A percentile compares a stretch with the other conserved stretches of the same genome.
phyloP scores from a whole-genome alignment of 2,113 vertebrate species.

The Gallinago jamesoni region DNA sequence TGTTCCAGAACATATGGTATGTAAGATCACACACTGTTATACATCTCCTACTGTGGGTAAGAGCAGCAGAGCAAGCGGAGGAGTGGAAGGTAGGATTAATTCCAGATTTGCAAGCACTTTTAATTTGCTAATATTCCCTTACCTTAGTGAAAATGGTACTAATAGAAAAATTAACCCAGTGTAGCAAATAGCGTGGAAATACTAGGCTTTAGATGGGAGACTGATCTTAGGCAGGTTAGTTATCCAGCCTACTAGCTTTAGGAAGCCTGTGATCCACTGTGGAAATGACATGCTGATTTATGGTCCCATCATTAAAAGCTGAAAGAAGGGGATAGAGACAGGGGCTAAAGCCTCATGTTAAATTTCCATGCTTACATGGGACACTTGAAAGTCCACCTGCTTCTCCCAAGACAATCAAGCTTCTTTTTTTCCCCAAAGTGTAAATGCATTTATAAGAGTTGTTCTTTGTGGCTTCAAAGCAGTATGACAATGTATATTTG shows the following conservation, averaged over 20 bases:
- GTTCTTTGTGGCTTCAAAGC: background rate
- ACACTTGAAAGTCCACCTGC: background rate
- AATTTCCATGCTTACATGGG: background rate
- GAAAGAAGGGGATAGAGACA: background rate
- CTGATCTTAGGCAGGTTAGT: background rate
- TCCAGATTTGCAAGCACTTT: background rate
- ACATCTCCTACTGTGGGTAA: background rate
- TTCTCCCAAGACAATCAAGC: background rate
- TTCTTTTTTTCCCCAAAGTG: background rate
- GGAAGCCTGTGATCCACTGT: background rate
- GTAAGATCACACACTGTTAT: background rate
- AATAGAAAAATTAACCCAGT: background rate
- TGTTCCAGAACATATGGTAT: background rate
- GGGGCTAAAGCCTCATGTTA: background rate
- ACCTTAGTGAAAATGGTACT: background rate
- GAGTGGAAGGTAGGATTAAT: background rate
- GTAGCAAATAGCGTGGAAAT: background rate
- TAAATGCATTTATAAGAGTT: background rate
- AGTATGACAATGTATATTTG: background rate
- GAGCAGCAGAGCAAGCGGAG: background rate
- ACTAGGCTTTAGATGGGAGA: background rate
- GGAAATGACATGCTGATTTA: accelerated
- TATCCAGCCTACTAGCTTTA: background rate
- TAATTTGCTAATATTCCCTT: background rate
- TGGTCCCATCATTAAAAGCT: background rate